Conservation (phyloP, 2,888 invertebrate species). For the Xylota sylvarum region DNA sequence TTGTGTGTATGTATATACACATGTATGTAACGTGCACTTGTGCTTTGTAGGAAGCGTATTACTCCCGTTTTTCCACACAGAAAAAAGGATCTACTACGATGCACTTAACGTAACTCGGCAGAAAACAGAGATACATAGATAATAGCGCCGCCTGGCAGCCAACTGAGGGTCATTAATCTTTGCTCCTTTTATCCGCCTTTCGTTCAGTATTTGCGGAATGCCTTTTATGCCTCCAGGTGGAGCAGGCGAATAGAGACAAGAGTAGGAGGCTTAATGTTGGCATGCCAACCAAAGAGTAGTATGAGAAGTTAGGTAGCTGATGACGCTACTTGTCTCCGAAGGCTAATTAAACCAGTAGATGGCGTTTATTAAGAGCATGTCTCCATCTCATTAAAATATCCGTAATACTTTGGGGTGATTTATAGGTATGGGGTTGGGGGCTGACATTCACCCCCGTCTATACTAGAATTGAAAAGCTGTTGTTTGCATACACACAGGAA, state of each 20-base stretch:
- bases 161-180: slow-evolving; percentile 76
- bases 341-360: slow-evolving; percentile 77
- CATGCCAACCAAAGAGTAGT: slow-evolving; percentile 36
- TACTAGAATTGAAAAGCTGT: slow-evolving; percentile 47
- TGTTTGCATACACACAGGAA: slow-evolving; percentile 61
- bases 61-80: slow-evolving; percentile 48
- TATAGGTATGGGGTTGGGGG: slow-evolving; percentile 42
- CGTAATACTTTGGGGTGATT: slow-evolving; percentile 72
- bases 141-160: slow-evolving; percentile 73
- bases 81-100: slow-evolving; percentile 63
- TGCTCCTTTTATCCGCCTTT: slow-evolving; percentile 76
- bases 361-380: slow-evolving; percentile 77
- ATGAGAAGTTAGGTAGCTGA: slow-evolving; percentile 38
- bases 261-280: slow-evolving; percentile 24
- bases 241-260: slow-evolving; percentile 44
- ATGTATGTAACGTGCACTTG: slow-evolving; percentile 62
- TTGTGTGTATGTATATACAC: slow-evolving; percentile 5
- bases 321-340: slow-evolving; percentile 74
- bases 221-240: slow-evolving; percentile 72
- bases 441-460: slow-evolving; percentile 5
- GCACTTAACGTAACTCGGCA: slow-evolving; percentile 64
- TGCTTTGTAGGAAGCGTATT: slow-evolving; percentile 59
- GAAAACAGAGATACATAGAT: slow-evolving; percentile 64
- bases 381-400: slow-evolving; percentile 75
- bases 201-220: slow-evolving; percentile 63